A percentile compares a stretch with the other conserved stretches of the same genome.
Evolutionary conservation across 2,888 invertebrate genomes (phyloP).

Genomic region (Metacarcinus magister): DNA sequence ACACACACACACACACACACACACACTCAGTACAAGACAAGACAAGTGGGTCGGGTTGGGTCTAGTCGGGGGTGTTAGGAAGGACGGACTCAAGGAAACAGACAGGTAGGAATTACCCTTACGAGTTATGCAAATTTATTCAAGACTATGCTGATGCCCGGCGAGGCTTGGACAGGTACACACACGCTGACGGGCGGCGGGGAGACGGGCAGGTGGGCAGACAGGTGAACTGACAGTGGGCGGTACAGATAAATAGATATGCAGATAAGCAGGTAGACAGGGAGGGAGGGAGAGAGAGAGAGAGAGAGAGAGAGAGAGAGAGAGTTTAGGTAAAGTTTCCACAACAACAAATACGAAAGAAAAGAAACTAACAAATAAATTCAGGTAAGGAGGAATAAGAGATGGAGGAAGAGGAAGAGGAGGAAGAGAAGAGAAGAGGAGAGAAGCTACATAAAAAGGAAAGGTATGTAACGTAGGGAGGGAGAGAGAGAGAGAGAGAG

Average conservation of each 20-base stretch:
- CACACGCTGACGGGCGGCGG: constrained; percentile 46
- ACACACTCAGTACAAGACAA: constrained; percentile 35
- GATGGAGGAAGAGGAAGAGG: not conserved
- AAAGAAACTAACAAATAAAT: not conserved
- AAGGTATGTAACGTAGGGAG: constrained; percentile 11
- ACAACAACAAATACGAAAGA: not conserved
- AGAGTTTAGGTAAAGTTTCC: not conserved
- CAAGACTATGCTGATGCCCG: constrained; percentile 60
- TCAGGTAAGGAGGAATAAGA: not conserved
- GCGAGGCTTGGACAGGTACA: constrained; percentile 28
- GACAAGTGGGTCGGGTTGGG: not conserved
- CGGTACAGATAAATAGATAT: not conserved
- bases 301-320: constrained; percentile 31
- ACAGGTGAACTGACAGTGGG: not conserved
- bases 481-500: constrained; percentile 7
- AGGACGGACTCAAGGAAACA: constrained; percentile 53
- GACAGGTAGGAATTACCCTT: constrained; percentile 68
- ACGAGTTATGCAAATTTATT: constrained; percentile 67
- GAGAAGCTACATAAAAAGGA: not conserved
- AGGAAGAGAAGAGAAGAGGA: not conserved
- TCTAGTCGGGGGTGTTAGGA: not conserved
- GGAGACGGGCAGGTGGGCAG: constrained; percentile 21
- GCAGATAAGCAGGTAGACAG: constrained; percentile 47
- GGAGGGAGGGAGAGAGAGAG: constrained; percentile 14
- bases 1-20: constrained; percentile 62